Evolutionary conservation across 2,113 vertebrate species (phyloP).

Genomic region (Sphaerodactylus townsendi): DNA sequence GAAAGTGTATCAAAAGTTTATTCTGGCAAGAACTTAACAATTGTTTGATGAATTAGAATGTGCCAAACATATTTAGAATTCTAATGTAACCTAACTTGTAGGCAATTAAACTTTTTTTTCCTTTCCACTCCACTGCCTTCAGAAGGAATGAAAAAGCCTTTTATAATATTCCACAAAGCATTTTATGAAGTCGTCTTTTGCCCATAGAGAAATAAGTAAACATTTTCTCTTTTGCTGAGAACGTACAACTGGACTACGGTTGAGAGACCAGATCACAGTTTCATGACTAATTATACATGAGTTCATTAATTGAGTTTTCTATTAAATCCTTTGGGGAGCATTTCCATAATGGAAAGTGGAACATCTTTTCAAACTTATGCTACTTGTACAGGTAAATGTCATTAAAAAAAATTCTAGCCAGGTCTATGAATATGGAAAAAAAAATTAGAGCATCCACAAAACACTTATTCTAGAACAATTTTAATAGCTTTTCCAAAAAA

Average conservation of each 20-base stretch:
- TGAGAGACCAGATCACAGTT: neutral
- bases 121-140: neutral
- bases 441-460: neutral
- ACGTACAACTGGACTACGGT: neutral
- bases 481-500: neutral
- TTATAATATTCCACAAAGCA: neutral
- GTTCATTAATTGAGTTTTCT: neutral
- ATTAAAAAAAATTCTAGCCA: neutral
- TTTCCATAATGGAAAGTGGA: constrained; percentile 31
- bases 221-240: neutral
- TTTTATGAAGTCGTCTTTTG: neutral
- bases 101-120: neutral
- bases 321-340: neutral
- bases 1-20: constrained; percentile 35
- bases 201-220: neutral
- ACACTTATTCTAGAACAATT: neutral
- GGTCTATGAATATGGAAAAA: neutral
- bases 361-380: constrained; percentile 3
- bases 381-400: neutral
- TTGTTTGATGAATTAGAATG: constrained; percentile 25
- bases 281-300: neutral
- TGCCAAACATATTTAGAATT: constrained; percentile 30
- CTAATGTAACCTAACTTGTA: constrained; percentile 24
- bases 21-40: constrained; percentile 28
- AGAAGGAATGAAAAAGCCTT: neutral